Evolutionary conservation across 2,113 vertebrate species (phyloP).

Genomic region (Sturnus vulgaris): DNA sequence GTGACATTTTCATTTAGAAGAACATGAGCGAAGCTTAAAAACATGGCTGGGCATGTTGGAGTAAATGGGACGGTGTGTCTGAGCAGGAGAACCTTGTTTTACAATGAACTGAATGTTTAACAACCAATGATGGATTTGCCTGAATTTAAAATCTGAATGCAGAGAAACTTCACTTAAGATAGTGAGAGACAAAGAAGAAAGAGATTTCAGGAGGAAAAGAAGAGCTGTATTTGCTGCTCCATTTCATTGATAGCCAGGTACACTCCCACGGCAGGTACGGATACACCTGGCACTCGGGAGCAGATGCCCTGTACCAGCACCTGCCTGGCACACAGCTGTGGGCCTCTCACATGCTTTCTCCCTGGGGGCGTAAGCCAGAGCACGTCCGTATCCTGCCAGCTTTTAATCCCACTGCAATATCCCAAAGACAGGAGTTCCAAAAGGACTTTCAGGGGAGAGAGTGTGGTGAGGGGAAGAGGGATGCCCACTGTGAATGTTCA

Average conservation of each 20-base stretch:
- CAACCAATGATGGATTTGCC: neutral
- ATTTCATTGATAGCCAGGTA: neutral
- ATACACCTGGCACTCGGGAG: neutral
- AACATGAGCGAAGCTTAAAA: conserved; percentile 12
- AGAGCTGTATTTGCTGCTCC: neutral
- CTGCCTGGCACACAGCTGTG: neutral
- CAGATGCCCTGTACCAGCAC: neutral
- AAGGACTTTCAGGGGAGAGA: neutral
- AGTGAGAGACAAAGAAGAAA: neutral
- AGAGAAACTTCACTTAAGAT: neutral
- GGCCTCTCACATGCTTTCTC: neutral
- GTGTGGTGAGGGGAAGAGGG: neutral
- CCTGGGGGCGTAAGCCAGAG: accelerated
- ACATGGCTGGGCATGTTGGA: conserved; percentile 45
- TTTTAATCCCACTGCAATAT: neutral
- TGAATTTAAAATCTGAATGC: neutral
- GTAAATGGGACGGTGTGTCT: neutral
- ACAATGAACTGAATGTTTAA: neutral
- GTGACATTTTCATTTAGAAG: conserved; percentile 58
- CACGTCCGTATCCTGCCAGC: accelerated
- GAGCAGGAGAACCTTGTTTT: conserved; percentile 4
- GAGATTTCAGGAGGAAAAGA: neutral
- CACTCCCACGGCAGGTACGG: neutral
- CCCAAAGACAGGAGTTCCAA: neutral
- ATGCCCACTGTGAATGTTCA: accelerated